These are phyloP conservation scores for Leptodactylus fuscus DNA, from an alignment of 2,113 vertebrate species.

Conservation along the genomic window DNA sequence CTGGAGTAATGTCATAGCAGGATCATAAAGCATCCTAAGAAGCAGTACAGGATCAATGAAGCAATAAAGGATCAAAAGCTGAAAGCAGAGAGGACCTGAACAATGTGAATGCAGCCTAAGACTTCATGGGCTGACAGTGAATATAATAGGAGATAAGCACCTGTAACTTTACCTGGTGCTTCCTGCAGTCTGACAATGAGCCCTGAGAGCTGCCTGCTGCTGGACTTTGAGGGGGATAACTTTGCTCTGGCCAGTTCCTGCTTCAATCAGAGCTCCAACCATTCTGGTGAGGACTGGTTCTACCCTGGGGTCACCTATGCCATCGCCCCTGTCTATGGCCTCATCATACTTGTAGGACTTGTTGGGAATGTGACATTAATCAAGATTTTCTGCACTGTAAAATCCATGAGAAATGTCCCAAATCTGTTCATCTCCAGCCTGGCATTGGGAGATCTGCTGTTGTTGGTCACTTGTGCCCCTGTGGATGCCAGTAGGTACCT, in stretches of 20 bases:
- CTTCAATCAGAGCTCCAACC: constrained; percentile 66
- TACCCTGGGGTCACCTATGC: constrained; percentile 78
- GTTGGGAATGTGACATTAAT: constrained; percentile 94
- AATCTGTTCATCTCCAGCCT: constrained; percentile 95
- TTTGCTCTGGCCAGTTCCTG: constrained; percentile 69
- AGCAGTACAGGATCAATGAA: neutral
- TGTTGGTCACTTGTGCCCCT: constrained; percentile 93
- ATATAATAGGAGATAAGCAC: neutral
- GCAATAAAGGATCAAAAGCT: neutral
- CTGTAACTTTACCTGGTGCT: neutral
- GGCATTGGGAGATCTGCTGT: constrained; percentile 90
- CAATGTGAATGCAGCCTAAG: neutral
- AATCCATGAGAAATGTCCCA: constrained; percentile 88
- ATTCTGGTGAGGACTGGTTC: constrained; percentile 73
- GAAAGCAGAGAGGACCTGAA: neutral
- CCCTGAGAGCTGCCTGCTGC: constrained; percentile 70
- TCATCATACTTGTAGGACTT: constrained; percentile 88
- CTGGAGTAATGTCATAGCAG: neutral
- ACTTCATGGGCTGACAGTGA: constrained; percentile 16
- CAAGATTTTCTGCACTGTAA: constrained; percentile 90
- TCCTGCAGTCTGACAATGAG: constrained; percentile 71
- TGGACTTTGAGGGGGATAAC: constrained; percentile 69
- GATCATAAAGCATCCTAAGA: neutral
- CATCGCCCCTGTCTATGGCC: constrained; percentile 86
- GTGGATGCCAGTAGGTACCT: constrained; percentile 96